Conservation (phyloP, 2,113 vertebrate genomes). For the Thalassoma bifasciatum region DNA sequence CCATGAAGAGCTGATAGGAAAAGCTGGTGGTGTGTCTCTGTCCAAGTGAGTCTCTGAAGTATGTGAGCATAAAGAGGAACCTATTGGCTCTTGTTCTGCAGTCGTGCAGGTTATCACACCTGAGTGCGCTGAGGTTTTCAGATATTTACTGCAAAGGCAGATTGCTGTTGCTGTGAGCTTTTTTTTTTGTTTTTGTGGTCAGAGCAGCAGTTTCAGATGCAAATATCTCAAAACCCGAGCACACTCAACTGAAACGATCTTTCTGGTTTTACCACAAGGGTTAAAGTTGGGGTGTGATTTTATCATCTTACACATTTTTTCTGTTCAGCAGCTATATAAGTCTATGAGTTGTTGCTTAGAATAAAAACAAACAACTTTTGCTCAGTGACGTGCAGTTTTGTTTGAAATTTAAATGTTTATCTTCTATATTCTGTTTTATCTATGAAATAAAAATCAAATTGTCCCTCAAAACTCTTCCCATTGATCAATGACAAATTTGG, state of each 20-base stretch:
- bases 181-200: background rate
- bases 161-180: background rate
- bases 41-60: slow-evolving; percentile 88
- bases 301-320: background rate
- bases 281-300: background rate
- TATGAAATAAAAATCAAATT: no score
- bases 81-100: no score
- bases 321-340: no score
- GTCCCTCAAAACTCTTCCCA: slow-evolving; percentile 22
- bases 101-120: background rate
- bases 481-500: slow-evolving; percentile 6
- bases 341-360: no score
- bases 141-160: background rate
- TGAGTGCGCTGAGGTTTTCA: background rate
- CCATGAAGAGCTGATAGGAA: slow-evolving; percentile 94
- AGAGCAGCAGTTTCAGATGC: no score
- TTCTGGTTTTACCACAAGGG: background rate
- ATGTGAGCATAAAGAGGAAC: background rate
- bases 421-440: no score
- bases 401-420: no score
- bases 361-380: no score
- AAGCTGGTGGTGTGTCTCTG: slow-evolving; percentile 93
- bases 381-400: no score
- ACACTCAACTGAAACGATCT: background rate
- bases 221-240: background rate